These are phyloP conservation scores for Adoxophyes honmai DNA, from an alignment of 1,140 invertebrate genomes.

Conservation along the genomic window DNA sequence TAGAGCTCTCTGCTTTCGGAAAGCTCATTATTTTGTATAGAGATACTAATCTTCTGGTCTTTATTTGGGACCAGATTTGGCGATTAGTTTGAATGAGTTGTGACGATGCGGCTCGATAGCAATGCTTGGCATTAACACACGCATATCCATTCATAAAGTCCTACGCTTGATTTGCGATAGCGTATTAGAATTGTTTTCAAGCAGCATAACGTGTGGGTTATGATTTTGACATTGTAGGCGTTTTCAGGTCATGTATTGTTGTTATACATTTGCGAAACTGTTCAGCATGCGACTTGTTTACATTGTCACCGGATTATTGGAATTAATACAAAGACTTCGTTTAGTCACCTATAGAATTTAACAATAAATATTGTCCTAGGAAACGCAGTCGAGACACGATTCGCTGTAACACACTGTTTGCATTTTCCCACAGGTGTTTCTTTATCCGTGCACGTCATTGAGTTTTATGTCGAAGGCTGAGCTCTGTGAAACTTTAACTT, in stretches of 20 bases:
- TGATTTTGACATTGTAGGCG: constrained; percentile 14
- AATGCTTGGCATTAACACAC: constrained; percentile 4
- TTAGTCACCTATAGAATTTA: background rate
- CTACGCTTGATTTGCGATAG: constrained; percentile 21
- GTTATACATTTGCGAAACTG: constrained; percentile 7
- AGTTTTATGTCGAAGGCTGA: constrained; percentile 56
- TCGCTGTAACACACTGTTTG: constrained; percentile 41
- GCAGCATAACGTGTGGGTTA: background rate
- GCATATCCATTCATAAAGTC: constrained; percentile 23
- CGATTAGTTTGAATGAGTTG: constrained; percentile 9
- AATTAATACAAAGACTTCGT: background rate
- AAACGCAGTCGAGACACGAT: constrained; percentile 1
- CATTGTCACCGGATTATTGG: background rate
- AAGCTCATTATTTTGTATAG: constrained; percentile 1
- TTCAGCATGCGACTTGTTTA: background rate
- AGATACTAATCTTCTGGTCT: background rate
- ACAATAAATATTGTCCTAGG: background rate
- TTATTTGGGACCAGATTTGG: background rate
- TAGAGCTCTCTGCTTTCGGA: background rate
- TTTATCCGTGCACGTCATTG: constrained; percentile 52
- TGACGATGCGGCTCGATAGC: background rate
- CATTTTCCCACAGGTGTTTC: constrained; percentile 72
- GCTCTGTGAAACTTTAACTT: constrained; percentile 53
- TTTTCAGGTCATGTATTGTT: constrained; percentile 5
- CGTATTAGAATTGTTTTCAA: constrained; percentile 6